Evolutionary conservation across 1,140 invertebrate species (phyloP).

Genomic region (Sinella curviseta): DNA sequence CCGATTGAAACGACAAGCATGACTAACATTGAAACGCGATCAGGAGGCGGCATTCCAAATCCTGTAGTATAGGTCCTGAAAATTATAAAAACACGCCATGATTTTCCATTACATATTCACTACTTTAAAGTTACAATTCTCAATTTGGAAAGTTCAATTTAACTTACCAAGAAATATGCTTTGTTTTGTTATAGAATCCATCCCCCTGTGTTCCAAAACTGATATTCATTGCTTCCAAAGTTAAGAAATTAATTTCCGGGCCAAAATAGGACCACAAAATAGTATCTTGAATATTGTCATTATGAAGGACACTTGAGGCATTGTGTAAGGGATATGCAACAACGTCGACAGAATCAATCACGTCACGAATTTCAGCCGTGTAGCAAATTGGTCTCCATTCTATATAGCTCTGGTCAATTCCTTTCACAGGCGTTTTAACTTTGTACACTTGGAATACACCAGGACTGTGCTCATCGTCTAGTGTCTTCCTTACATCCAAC

Average conservation of each 20-base stretch:
- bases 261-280: slow-evolving; percentile 36
- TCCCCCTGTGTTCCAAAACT: slow-evolving; percentile 44
- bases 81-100: slow-evolving; percentile 5
- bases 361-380: slow-evolving; percentile 33
- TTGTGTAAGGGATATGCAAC: slow-evolving; percentile 24
- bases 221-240: slow-evolving; percentile 41
- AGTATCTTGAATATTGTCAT: slow-evolving; percentile 29
- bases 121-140: not conserved
- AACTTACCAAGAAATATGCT: slow-evolving; percentile 39
- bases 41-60: slow-evolving; percentile 40
- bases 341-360: slow-evolving; percentile 45
- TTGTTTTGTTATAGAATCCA: slow-evolving; percentile 45
- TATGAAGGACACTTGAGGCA: not conserved
- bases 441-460: slow-evolving; percentile 44
- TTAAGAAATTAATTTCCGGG: slow-evolving; percentile 23
- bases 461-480: slow-evolving; percentile 48
- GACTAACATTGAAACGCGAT: slow-evolving; percentile 41
- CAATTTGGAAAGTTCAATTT: not conserved
- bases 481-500: not conserved
- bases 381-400: slow-evolving; percentile 49
- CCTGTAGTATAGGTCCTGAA: slow-evolving; percentile 43
- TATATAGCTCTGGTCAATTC: slow-evolving; percentile 40
- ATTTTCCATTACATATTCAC: not conserved
- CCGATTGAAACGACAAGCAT: slow-evolving; percentile 41
- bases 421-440: slow-evolving; percentile 37